Percentiles rank a stretch among this genome's conserved stretches.
phyloP scores from a whole-genome alignment of 2,888 invertebrate species.

The Trachelus tabidus region DNA sequence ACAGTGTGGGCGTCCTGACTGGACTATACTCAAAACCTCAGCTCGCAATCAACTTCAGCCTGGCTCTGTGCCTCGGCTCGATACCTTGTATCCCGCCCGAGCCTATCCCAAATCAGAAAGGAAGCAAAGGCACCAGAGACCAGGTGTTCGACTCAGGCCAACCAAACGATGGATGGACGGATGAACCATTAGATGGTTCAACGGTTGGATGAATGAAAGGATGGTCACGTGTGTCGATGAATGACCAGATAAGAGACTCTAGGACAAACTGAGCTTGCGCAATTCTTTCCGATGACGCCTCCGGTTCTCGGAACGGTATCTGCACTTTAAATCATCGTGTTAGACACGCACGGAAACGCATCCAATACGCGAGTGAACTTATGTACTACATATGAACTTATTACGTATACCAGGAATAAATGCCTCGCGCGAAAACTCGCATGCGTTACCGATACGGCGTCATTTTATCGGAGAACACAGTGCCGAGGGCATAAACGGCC shows the following conservation, averaged over 20 bases:
- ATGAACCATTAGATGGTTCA: background rate
- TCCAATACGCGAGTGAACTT: background rate
- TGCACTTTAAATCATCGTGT: slow-evolving; percentile 27
- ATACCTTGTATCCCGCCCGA: background rate
- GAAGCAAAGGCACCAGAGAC: background rate
- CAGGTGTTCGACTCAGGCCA: background rate
- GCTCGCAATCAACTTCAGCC: background rate
- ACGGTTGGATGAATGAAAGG: background rate
- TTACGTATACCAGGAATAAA: background rate
- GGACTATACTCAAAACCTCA: background rate
- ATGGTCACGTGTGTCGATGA: background rate
- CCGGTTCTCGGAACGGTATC: background rate
- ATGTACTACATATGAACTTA: background rate
- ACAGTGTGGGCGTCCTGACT: background rate
- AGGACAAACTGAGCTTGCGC: background rate
- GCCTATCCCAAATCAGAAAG: background rate
- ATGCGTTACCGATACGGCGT: background rate
- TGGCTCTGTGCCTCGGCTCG: background rate
- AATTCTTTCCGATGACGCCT: background rate
- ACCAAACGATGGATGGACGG: background rate
- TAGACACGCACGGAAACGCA: slow-evolving; percentile 10
- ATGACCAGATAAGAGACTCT: background rate
- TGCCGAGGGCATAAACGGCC: slow-evolving; percentile 26
- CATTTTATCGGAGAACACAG: background rate
- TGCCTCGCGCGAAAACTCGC: background rate